phyloP scores from a whole-genome alignment of 2,797 vertebrate species.

The Tapera naevia region DNA sequence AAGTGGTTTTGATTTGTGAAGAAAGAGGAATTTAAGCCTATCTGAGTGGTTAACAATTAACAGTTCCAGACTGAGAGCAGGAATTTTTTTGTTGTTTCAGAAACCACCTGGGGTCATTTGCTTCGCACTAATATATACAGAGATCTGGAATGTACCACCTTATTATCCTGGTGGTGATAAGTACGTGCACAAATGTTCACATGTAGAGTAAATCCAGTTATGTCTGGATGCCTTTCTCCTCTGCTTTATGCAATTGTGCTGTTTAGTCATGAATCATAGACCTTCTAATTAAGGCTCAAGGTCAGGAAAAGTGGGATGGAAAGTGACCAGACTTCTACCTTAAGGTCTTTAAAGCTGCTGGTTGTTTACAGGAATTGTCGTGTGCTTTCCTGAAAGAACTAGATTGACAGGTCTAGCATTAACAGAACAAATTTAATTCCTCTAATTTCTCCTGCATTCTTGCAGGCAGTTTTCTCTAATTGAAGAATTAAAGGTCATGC shows the following conservation, averaged over 20 bases:
- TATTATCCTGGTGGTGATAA: conserved; percentile 24
- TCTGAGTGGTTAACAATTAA: conserved; percentile 50
- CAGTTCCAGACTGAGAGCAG: neutral
- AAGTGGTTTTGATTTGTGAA: conserved; percentile 49
- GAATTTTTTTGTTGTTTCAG: conserved; percentile 6
- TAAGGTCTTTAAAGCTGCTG: neutral
- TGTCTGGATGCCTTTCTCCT: neutral
- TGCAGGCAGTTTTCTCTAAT: conserved; percentile 21
- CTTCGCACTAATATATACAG: neutral
- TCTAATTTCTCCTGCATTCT: conserved; percentile 42
- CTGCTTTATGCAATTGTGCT: conserved; percentile 9
- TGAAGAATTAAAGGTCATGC: neutral
- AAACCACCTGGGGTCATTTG: conserved; percentile 20
- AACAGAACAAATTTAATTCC: conserved; percentile 49
- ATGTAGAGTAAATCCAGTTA: conserved; percentile 17
- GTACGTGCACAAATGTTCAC: neutral
- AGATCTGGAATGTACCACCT: conserved; percentile 3
- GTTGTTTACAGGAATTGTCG: neutral
- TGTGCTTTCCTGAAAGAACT: neutral
- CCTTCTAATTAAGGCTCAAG: conserved; percentile 38
- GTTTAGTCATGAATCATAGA: neutral
- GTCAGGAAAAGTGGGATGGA: neutral
- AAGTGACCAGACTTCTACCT: neutral
- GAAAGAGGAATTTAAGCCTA: conserved; percentile 35
- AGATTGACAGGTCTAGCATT: conserved; percentile 5